A percentile compares a stretch with the other conserved stretches of the same genome.
Conservation (phyloP, 1,140 invertebrate species). For the Druon quercuslanigerum region DNA sequence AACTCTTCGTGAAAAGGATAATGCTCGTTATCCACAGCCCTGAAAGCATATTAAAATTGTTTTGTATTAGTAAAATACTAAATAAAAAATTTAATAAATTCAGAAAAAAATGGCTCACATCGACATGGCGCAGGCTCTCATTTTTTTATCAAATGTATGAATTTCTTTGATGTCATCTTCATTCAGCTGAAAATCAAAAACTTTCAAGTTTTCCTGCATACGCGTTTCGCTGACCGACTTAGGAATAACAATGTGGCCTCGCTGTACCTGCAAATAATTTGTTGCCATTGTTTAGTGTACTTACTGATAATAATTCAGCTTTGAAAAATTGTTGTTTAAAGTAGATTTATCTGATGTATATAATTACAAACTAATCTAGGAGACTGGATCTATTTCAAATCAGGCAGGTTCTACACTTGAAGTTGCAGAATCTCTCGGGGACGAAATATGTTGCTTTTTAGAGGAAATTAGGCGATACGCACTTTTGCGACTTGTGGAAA, state of each 20-base stretch:
- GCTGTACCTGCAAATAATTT: conserved; percentile 78
- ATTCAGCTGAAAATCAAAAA: conserved; percentile 86
- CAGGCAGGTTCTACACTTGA: too few relatives aligned
- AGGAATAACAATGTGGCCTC: conserved; percentile 86
- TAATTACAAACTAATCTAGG: not conserved
- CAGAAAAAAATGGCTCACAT: conserved; percentile 59
- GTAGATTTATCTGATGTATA: not conserved
- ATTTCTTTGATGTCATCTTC: conserved; percentile 78
- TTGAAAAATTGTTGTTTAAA: too few relatives aligned
- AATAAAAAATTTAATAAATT: conserved; percentile 24
- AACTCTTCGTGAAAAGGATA: conserved; percentile 74
- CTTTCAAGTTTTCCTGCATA: conserved; percentile 84
- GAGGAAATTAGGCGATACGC: too few relatives aligned
- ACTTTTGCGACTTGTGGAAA: too few relatives aligned
- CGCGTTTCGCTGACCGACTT: conserved; percentile 87
- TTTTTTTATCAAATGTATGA: conserved; percentile 77
- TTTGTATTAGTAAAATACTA: conserved; percentile 17
- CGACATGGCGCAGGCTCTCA: conserved; percentile 72
- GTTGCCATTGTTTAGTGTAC: not conserved
- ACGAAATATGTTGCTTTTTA: too few relatives aligned
- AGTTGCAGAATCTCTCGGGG: too few relatives aligned
- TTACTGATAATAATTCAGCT: not conserved
- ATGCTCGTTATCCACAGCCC: conserved; percentile 67
- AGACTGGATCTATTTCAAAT: too few relatives aligned
- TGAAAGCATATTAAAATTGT: conserved; percentile 50